Conservation (phyloP, 2,888 invertebrate species). For the Protonemura montana region DNA sequence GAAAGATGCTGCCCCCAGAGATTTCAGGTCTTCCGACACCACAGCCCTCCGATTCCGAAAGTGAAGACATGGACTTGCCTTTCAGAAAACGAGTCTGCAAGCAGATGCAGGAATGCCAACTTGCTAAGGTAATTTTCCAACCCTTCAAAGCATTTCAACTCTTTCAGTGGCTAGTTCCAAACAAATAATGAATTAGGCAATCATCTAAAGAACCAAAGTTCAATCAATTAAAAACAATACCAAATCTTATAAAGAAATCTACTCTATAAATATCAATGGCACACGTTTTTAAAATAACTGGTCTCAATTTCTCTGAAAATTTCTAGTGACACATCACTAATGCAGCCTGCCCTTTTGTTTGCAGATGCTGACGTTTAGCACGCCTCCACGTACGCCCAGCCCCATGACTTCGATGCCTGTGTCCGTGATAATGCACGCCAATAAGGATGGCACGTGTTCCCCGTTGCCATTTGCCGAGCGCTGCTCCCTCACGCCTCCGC, state of each 20-base stretch:
- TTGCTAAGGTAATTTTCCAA: conserved; percentile 59
- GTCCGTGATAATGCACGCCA: conserved; percentile 87
- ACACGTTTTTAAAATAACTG: background rate
- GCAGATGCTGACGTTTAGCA: conserved; percentile 56
- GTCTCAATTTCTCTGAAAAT: background rate
- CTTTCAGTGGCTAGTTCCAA: background rate
- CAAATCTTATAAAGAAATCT: no score
- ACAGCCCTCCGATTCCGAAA: conserved; percentile 85
- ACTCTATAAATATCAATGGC: no score
- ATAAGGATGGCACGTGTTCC: conserved; percentile 78
- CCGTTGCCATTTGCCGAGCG: conserved; percentile 52
- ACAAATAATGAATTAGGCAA: background rate
- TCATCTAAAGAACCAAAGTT: no score
- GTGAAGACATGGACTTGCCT: conserved; percentile 63
- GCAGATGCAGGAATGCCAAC: conserved; percentile 60
- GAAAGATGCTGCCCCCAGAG: conserved; percentile 55
- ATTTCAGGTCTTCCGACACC: conserved; percentile 70
- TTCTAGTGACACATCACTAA: background rate
- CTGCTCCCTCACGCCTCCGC: background rate
- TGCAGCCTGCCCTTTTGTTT: conserved; percentile 45
- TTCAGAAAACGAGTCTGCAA: conserved; percentile 60
- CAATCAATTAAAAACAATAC: no score
- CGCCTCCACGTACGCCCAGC: conserved; percentile 55
- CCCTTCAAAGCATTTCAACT: no score
- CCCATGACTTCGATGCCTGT: conserved; percentile 61